phyloP scores from a whole-genome alignment of 2,888 invertebrate species.

The Andrena camellia region DNA sequence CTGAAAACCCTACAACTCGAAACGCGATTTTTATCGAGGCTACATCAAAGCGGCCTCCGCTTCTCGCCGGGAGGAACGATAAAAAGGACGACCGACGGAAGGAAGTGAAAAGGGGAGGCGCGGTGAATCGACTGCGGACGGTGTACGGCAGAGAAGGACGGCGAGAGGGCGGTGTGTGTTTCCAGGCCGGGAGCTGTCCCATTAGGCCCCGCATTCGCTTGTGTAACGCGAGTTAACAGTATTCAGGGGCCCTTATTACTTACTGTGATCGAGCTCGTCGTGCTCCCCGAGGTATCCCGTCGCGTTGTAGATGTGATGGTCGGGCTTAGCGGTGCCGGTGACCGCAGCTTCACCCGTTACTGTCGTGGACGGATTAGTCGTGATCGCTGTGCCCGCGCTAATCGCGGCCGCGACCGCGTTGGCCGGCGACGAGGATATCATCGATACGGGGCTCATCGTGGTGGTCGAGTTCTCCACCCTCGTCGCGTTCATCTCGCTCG shows the following conservation, averaged over 20 bases:
- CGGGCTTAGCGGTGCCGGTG: constrained; percentile 79
- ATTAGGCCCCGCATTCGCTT: constrained; percentile 41
- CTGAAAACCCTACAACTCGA: background rate
- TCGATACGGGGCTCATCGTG: constrained; percentile 70
- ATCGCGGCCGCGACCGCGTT: constrained; percentile 77
- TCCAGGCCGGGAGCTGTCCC: constrained; percentile 13
- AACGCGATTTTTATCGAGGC: constrained; percentile 22
- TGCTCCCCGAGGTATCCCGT: constrained; percentile 80
- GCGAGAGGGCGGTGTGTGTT: constrained; percentile 20
- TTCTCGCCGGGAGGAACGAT: background rate
- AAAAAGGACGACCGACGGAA: background rate
- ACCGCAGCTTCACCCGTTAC: constrained; percentile 75
- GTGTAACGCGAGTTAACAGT: constrained; percentile 40
- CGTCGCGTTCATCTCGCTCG: constrained; percentile 58
- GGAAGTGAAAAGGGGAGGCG: background rate
- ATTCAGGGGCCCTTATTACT: constrained; percentile 70
- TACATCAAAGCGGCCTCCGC: constrained; percentile 18
- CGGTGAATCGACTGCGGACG: too few species aligned
- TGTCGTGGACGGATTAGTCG: constrained; percentile 81
- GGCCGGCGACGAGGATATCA: constrained; percentile 70
- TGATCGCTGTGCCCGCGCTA: constrained; percentile 78
- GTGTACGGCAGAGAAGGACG: constrained; percentile 9
- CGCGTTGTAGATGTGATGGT: constrained; percentile 81
- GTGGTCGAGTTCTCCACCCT: constrained; percentile 64
- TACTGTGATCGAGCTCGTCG: constrained; percentile 83